Evolutionary conservation across 2,113 vertebrate genomes (phyloP), one percentile per base, ranked within the genome.

Genomic region (Gymnarchus niloticus): DNA sequence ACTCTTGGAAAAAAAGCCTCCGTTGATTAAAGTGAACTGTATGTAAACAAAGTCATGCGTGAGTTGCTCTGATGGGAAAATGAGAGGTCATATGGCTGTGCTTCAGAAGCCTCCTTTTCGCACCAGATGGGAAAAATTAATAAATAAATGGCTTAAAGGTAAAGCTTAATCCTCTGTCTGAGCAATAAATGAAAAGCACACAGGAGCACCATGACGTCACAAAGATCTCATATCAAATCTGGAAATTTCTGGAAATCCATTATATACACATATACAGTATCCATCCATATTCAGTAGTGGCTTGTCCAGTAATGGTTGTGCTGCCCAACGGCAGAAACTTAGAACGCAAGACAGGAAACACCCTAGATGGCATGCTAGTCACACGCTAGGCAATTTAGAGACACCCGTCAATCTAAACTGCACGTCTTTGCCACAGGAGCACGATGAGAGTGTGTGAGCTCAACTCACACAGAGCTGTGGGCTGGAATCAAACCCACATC

Each of bases 61-160:
- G 86, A 88, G 76, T 85, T 90, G 90, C 76, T 91, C 84, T 87
- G 88, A 25, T 56, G 81, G 84, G 84, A 84, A 88, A 89, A 88
- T 89, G 89, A 92, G 91, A 90, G 90, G 90, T 89, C 81, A 28
- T 88, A 80, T 83, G 87, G 88, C 89, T 86, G 87, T 84, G 88
- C 84, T 91, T 90, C 87, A 84, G 65, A 88, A n/a, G 86, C 80
- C 69, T 85, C 88, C 81, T 86, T 85, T 48, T 37, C 56, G 37
- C 85, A 85, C 86, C 90, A 93, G 91, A 90, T 93, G 93, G 88
- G 86, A 81, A 89, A 87, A 91, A 93, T 91, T 93, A 90, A 90
- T 91, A 92, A 90, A 90, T 90, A 91, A 92, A 92, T 86, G 89
- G 92, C 88, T 90, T 91, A 83, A 28, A 88, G 85, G 85, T 86